These are phyloP conservation scores for Polydrusus pterygomalis DNA, from an alignment of 2,888 invertebrate genomes.

Conservation along the genomic window DNA sequence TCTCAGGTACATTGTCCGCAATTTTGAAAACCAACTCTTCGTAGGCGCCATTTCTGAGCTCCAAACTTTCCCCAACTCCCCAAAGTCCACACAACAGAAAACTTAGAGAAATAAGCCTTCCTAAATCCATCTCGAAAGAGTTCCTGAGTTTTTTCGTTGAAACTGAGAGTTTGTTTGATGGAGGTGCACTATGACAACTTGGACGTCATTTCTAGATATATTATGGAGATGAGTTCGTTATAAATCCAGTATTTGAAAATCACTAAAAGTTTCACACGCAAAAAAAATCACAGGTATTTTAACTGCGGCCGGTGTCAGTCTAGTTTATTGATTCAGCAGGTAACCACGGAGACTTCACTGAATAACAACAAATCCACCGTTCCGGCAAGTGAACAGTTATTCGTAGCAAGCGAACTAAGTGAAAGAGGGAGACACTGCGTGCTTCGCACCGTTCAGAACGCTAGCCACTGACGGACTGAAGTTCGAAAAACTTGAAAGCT, in stretches of 20 bases:
- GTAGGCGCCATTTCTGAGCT: constrained; percentile 71
- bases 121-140: constrained; percentile 9
- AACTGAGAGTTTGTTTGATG: not conserved
- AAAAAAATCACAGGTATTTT: constrained; percentile 33
- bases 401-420: constrained; percentile 38
- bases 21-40: constrained; percentile 72
- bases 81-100: constrained; percentile 41
- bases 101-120: constrained; percentile 13
- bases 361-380: constrained; percentile 54
- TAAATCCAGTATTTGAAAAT: constrained; percentile 13
- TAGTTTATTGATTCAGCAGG: constrained; percentile 50
- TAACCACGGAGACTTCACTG: constrained; percentile 47
- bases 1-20: constrained; percentile 70
- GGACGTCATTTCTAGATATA: not conserved
- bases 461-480: constrained; percentile 53
- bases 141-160: constrained; percentile 6
- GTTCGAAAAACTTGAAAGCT: constrained; percentile 41
- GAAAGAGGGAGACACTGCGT: not conserved
- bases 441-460: constrained; percentile 25
- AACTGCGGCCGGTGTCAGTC: constrained; percentile 21
- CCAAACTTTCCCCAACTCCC: constrained; percentile 58
- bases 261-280: constrained; percentile 38
- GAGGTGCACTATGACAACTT: constrained; percentile 7
- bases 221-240: not conserved
- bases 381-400: constrained; percentile 51